Evolutionary conservation across 1,140 invertebrate species (phyloP).

Genomic region (Akabosia matsudoensis): DNA sequence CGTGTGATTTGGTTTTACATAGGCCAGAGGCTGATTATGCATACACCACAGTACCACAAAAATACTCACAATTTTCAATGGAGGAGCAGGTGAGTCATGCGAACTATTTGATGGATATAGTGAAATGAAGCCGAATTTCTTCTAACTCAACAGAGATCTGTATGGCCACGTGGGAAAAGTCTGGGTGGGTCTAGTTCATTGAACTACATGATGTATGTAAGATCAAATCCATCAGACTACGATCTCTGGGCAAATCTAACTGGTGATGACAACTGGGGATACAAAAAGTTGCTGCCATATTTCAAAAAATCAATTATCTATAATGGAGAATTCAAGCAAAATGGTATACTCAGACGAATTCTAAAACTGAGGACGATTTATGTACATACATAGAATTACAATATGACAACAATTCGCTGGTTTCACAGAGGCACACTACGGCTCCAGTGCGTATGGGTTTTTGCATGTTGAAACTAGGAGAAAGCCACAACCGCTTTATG

Average conservation of each 20-base stretch:
- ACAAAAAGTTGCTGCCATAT: background rate
- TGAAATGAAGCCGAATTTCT: too few relatives aligned
- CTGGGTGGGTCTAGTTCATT: conserved; percentile 58
- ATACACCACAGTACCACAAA: conserved; percentile 34
- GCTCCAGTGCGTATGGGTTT: conserved; percentile 30
- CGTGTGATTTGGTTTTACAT: background rate
- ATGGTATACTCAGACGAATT: background rate
- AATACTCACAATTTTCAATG: conserved; percentile 32
- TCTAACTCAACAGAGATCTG: background rate
- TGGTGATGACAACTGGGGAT: background rate
- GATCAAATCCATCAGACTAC: conserved; percentile 58
- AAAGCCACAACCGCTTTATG: conserved; percentile 42
- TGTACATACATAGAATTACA: too few relatives aligned
- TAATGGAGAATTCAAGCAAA: background rate
- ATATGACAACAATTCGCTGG: too few relatives aligned
- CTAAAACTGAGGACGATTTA: too few relatives aligned
- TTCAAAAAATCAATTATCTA: background rate
- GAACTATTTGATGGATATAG: too few relatives aligned
- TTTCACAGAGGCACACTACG: conserved; percentile 41
- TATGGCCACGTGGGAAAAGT: conserved; percentile 52
- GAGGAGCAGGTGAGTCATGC: conserved; percentile 24
- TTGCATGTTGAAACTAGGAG: conserved; percentile 28
- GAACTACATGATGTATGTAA: conserved; percentile 61
- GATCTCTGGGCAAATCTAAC: conserved; percentile 49
- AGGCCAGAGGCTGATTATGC: conserved; percentile 14